Conservation (phyloP, 2,113 vertebrate genomes). For the Nymphicus hollandicus region DNA sequence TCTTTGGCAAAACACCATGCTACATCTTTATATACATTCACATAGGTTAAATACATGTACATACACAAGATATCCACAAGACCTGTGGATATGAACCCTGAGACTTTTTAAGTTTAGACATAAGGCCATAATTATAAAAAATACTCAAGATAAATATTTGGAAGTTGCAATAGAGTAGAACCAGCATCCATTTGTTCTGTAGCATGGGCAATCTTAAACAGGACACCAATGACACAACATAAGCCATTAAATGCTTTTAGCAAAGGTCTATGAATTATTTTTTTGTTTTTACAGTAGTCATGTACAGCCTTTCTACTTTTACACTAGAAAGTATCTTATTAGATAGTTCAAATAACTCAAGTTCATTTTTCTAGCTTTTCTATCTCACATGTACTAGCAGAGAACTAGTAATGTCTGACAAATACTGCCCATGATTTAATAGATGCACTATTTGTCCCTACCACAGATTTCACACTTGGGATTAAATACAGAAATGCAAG, state of each 20-base stretch:
- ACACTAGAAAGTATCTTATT: not conserved
- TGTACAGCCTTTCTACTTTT: not conserved
- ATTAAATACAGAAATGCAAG: not conserved
- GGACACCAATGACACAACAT: rapidly evolving
- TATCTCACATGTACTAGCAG: not conserved
- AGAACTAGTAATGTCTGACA: not conserved
- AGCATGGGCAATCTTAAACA: not conserved
- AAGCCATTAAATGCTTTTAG: not conserved
- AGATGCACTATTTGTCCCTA: not conserved
- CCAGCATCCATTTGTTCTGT: not conserved
- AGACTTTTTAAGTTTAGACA: not conserved
- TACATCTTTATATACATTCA: not conserved
- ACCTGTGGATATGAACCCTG: not conserved
- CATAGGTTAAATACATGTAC: not conserved
- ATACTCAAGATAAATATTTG: not conserved
- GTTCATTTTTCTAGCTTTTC: not conserved
- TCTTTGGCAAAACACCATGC: not conserved
- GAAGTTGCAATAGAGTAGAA: not conserved
- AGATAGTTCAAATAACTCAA: not conserved
- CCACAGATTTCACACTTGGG: not conserved
- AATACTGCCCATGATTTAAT: not conserved
- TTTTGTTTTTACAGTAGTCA: not conserved
- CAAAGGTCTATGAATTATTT: not conserved
- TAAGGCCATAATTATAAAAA: not conserved
- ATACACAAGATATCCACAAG: not conserved